Evolutionary conservation across 2,797 vertebrate species (phyloP).

Genomic region (Chlorospingus flavigularis): DNA sequence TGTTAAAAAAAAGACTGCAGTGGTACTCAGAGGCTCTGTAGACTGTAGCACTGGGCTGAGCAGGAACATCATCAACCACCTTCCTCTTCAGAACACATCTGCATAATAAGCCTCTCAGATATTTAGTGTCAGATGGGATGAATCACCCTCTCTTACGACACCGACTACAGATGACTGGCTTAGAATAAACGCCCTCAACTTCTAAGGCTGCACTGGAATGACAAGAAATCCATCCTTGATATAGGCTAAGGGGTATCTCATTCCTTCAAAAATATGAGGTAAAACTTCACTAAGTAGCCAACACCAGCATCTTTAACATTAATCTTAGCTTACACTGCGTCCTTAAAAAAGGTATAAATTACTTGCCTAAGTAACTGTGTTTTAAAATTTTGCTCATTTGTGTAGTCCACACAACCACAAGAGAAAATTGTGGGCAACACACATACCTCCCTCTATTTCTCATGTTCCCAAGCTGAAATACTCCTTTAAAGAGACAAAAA

Average conservation of each 20-base stretch:
- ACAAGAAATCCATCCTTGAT: neutral
- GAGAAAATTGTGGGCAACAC: neutral
- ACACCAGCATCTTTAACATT: neutral
- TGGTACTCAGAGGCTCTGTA: neutral
- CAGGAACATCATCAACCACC: neutral
- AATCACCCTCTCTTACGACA: constrained; percentile 26
- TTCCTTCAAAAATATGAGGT: neutral
- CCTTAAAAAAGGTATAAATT: neutral
- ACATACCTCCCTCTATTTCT: neutral
- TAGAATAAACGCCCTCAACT: neutral
- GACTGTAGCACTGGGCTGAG: neutral
- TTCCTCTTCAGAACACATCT: neutral
- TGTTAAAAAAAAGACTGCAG: neutral
- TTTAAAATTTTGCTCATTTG: neutral
- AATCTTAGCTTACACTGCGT: neutral
- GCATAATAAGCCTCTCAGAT: constrained; percentile 14
- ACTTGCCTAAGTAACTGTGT: neutral
- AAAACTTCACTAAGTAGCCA: neutral
- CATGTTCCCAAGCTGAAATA: neutral
- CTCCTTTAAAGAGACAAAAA: neutral
- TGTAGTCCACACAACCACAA: neutral
- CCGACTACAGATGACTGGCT: constrained; percentile 25
- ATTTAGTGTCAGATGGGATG: constrained; percentile 18
- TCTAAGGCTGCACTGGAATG: neutral
- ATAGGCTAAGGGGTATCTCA: neutral